Conservation (phyloP, 2,888 invertebrate genomes). For the Tachystola acroxantha region DNA sequence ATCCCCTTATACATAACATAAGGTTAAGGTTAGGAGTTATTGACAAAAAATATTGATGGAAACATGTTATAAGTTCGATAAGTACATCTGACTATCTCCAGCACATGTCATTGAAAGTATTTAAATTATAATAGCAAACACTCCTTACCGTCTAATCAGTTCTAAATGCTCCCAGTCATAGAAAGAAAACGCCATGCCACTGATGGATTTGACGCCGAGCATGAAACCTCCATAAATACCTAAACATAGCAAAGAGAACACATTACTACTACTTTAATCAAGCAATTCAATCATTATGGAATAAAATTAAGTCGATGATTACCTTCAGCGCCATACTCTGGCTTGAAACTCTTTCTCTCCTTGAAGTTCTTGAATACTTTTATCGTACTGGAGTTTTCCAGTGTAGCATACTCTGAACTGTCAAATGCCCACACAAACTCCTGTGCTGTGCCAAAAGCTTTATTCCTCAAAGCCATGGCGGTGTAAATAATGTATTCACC, state of each 20-base stretch:
- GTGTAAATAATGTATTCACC: constrained; percentile 99
- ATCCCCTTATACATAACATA: no score
- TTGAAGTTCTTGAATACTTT: constrained; percentile 99
- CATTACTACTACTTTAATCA: background rate
- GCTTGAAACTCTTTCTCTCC: constrained; percentile 96
- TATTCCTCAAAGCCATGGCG: constrained; percentile 98
- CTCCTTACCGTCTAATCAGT: constrained; percentile 83
- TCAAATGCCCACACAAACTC: constrained; percentile 99
- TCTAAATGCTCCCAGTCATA: constrained; percentile 98
- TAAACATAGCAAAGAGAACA: constrained; percentile 30
- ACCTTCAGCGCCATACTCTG: constrained; percentile 98
- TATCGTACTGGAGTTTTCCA: constrained; percentile 93
- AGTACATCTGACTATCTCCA: no score
- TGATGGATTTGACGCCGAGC: constrained; percentile 94
- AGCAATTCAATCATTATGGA: background rate
- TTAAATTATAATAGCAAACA: no score
- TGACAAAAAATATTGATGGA: no score
- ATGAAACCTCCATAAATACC: constrained; percentile 94
- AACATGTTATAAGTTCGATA: no score
- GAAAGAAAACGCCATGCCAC: constrained; percentile 96
- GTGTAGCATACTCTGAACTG: constrained; percentile 93
- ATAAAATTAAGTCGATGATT: constrained; percentile 11
- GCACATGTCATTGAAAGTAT: no score
- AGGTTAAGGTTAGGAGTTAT: no score
- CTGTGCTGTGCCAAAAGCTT: constrained; percentile 98